Percentiles rank a stretch among this genome's conserved stretches.
Evolutionary conservation across 2,888 invertebrate genomes (phyloP).

Genomic region (Nomada ruficornis): DNA sequence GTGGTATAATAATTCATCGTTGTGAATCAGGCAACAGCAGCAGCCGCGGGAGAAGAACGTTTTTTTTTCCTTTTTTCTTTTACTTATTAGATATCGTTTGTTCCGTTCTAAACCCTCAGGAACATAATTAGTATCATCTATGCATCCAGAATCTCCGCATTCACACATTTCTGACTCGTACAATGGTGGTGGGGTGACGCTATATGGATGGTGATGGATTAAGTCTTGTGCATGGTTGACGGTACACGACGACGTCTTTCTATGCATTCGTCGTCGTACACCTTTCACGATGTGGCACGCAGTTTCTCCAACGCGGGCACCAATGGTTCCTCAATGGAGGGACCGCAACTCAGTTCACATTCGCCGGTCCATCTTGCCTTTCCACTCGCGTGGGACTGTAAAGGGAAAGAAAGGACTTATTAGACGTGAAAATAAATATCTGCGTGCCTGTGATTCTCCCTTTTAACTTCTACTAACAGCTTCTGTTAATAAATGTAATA

Average conservation of each 20-base stretch:
- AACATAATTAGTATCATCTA: slow-evolving; percentile 65
- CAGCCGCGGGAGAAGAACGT: slow-evolving; percentile 37
- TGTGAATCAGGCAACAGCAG: slow-evolving; percentile 42
- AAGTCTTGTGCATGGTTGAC: slow-evolving; percentile 79
- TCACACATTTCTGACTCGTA: slow-evolving; percentile 69
- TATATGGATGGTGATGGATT: slow-evolving; percentile 80
- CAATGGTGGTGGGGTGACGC: slow-evolving; percentile 75
- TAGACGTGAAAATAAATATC: not conserved
- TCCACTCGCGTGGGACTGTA: slow-evolving; percentile 89
- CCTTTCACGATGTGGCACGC: slow-evolving; percentile 83
- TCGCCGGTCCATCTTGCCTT: slow-evolving; percentile 91
- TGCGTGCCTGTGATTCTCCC: not conserved
- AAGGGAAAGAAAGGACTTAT: slow-evolving; percentile 63
- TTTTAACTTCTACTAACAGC: too few relatives aligned
- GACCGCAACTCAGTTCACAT: slow-evolving; percentile 85
- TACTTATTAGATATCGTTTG: slow-evolving; percentile 19
- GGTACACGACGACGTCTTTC: slow-evolving; percentile 50
- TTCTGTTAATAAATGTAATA: slow-evolving; percentile 22
- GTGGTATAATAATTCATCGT: not conserved
- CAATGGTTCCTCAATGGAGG: slow-evolving; percentile 83
- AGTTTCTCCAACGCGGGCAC: slow-evolving; percentile 82
- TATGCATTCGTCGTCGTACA: slow-evolving; percentile 57
- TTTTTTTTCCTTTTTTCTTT: slow-evolving; percentile 13
- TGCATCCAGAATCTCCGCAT: slow-evolving; percentile 63
- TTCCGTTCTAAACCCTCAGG: slow-evolving; percentile 57